Evolutionary conservation across 2,797 vertebrate genomes (phyloP).

Genomic region (Squalus acanthias): DNA sequence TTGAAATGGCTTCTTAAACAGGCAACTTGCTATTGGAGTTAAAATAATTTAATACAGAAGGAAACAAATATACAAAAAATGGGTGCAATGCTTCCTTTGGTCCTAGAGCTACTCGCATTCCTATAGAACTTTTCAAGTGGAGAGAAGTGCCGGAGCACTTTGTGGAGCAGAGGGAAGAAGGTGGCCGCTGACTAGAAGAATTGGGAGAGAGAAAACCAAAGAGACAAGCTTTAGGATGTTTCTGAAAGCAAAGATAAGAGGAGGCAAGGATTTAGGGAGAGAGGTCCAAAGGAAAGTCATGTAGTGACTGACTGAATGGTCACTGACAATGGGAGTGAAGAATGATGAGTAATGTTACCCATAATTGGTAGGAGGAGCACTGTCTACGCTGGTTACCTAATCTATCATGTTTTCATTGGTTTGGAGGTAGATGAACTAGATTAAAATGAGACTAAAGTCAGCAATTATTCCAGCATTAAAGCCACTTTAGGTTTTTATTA

Average conservation of each 20-base stretch:
- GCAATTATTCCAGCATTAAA: background rate
- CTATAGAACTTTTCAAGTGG: background rate
- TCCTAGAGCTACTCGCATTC: background rate
- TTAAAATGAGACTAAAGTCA: background rate
- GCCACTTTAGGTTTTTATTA: background rate
- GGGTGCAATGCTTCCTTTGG: background rate
- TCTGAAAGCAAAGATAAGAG: background rate
- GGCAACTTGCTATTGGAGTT: background rate
- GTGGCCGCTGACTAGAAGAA: background rate
- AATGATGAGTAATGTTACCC: background rate
- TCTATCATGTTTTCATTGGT: background rate
- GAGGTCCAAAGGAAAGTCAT: background rate
- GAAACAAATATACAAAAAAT: background rate
- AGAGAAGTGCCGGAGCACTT: background rate
- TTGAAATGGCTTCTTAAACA: background rate
- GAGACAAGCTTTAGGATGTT: background rate
- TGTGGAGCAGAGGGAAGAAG: background rate
- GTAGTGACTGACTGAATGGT: background rate
- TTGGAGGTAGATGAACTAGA: background rate
- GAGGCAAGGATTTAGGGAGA: background rate
- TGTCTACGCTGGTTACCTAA: background rate
- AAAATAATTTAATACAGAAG: background rate
- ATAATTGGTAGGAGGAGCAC: background rate
- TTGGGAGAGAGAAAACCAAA: background rate
- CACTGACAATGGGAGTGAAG: background rate